These are phyloP conservation scores for Palloptera scutellata DNA, from an alignment of 2,888 invertebrate species.

Conservation along the genomic window DNA sequence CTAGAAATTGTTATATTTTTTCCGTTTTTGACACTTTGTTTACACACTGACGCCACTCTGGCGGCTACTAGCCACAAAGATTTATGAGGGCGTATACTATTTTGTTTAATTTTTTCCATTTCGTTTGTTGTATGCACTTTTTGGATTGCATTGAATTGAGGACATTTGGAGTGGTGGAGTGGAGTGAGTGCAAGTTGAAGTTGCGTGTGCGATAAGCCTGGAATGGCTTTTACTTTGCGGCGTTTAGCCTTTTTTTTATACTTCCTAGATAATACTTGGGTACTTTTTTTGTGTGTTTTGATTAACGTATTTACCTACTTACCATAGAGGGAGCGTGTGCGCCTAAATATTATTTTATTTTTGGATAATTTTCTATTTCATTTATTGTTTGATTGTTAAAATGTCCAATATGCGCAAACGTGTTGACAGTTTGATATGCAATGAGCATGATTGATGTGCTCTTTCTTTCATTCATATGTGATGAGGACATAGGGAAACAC, in stretches of 20 bases:
- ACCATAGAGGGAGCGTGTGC: not conserved
- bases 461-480: no score
- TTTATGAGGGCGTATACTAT: conserved; percentile 52
- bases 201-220: conserved; percentile 40
- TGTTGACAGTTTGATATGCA: conserved; percentile 29
- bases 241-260: conserved; percentile 1
- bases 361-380: not conserved
- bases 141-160: conserved; percentile 42
- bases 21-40: conserved; percentile 45
- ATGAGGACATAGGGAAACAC: no score
- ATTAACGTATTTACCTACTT: not conserved
- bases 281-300: not conserved
- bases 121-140: conserved; percentile 17
- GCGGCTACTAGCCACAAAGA: conserved; percentile 54
- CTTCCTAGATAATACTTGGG: not conserved
- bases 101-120: conserved; percentile 37
- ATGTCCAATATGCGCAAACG: conserved; percentile 29
- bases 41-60: conserved; percentile 60
- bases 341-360: not conserved
- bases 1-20: conserved; percentile 30
- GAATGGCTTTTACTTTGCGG: conserved; percentile 9
- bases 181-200: not conserved
- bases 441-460: conserved; percentile 30
- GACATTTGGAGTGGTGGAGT: conserved; percentile 54
- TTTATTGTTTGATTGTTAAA: conserved; percentile 28